Conservation (phyloP, 2,113 vertebrate species). For the Lipophrys pholis region DNA sequence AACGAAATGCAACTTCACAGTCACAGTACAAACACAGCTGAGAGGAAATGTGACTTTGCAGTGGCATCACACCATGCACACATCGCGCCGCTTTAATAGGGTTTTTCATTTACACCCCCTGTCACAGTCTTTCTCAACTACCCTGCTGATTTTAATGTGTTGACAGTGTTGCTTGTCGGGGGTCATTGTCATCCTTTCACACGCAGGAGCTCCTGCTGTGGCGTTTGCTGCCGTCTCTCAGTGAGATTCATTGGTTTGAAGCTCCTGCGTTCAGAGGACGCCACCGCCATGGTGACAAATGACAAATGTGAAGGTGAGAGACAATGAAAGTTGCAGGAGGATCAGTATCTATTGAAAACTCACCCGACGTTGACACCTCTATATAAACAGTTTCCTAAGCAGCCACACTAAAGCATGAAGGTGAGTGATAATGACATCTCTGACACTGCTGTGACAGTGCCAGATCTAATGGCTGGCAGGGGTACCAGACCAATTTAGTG, state of each 20-base stretch:
- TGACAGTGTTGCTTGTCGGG: slow-evolving; percentile 46
- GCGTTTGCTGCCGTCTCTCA: slow-evolving; percentile 35
- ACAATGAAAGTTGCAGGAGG: slow-evolving; percentile 42
- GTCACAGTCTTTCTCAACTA: slow-evolving; percentile 41
- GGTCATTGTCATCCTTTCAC: slow-evolving; percentile 58
- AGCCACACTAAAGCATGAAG: slow-evolving; percentile 43
- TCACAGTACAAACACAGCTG: slow-evolving; percentile 7
- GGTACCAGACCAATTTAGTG: slow-evolving; percentile 23
- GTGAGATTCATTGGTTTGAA: slow-evolving; percentile 14
- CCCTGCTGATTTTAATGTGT: slow-evolving; percentile 40
- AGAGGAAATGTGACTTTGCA: slow-evolving; percentile 30
- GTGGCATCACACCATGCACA: slow-evolving; percentile 19
- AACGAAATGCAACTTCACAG: neutral
- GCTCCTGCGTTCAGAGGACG: neutral
- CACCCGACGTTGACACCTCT: slow-evolving; percentile 30
- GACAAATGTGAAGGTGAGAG: slow-evolving; percentile 46
- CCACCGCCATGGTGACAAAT: slow-evolving; percentile 34
- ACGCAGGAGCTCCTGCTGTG: slow-evolving; percentile 16
- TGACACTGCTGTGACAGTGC: slow-evolving; percentile 36
- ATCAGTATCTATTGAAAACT: slow-evolving; percentile 35
- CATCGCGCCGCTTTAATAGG: slow-evolving; percentile 25
- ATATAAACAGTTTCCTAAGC: slow-evolving; percentile 44
- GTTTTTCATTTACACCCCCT: slow-evolving; percentile 60
- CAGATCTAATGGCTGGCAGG: slow-evolving; percentile 26
- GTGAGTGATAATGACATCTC: slow-evolving; percentile 53